A percentile compares a stretch with the other conserved stretches of the same genome.
Evolutionary conservation across 2,888 invertebrate genomes (phyloP).

Genomic region (Leptopilina drosophilae): DNA sequence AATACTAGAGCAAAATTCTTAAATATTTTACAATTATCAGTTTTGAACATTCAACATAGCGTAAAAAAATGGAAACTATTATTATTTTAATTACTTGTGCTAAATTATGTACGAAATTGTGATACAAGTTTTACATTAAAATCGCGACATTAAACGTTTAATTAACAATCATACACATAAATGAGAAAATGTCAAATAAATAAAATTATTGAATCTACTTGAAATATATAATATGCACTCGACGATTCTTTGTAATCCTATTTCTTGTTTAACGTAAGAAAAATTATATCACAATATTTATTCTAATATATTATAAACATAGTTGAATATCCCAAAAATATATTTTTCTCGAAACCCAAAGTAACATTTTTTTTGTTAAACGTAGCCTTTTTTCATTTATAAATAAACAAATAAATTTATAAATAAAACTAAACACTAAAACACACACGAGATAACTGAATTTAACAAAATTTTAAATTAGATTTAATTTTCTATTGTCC

Average conservation of each 20-base stretch:
- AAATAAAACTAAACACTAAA: background rate
- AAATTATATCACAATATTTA: conserved; percentile 24
- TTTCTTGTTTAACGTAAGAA: background rate
- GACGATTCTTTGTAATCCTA: background rate
- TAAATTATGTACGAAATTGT: background rate
- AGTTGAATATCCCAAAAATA: conserved; percentile 6
- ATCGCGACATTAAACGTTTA: background rate
- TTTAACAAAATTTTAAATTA: background rate
- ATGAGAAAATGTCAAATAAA: conserved; percentile 3
- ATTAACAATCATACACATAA: background rate
- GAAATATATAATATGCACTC: background rate
- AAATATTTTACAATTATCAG: background rate
- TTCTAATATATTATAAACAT: background rate
- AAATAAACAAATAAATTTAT: background rate
- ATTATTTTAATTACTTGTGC: background rate
- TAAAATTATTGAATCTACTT: background rate
- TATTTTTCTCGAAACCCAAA: background rate
- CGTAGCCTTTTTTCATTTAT: background rate
- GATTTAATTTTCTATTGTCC: conserved; percentile 20
- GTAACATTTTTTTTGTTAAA: background rate
- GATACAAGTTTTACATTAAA: conserved; percentile 4
- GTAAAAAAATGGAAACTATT: background rate
- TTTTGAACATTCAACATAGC: background rate
- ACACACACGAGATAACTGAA: conserved; percentile 8
- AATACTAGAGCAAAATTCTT: background rate